Percentiles rank a stretch among this genome's conserved stretches.
phyloP scores from a whole-genome alignment of 2,113 vertebrate species.

The Lynx canadensis region DNA sequence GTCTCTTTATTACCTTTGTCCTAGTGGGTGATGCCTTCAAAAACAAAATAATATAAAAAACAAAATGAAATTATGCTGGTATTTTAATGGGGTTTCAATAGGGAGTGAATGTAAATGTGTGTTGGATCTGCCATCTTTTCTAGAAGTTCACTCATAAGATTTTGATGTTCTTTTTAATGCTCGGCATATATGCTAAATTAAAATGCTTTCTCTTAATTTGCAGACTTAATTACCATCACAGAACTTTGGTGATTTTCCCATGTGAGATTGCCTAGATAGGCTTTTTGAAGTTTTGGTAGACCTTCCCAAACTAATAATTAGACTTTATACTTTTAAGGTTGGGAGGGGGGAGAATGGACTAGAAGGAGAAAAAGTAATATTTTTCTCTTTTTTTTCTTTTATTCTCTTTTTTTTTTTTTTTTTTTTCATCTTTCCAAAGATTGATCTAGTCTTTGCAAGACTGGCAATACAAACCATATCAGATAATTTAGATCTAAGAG shows the following conservation, averaged over 20 bases:
- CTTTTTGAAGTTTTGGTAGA: slow-evolving; percentile 49
- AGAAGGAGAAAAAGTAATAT: slow-evolving; percentile 65
- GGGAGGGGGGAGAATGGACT: neutral
- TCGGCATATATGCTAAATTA: neutral
- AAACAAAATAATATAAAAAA: slow-evolving; percentile 25
- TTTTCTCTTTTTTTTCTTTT: slow-evolving; percentile 25
- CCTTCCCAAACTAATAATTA: slow-evolving; percentile 50
- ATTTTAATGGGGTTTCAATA: slow-evolving; percentile 31
- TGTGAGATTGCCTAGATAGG: neutral
- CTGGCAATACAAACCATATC: slow-evolving; percentile 93
- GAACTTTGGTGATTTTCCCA: slow-evolving; percentile 37
- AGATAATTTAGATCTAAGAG: slow-evolving; percentile 95
- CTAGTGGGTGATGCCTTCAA: slow-evolving; percentile 16
- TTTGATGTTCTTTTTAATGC: neutral
- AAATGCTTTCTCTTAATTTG: slow-evolving; percentile 54
- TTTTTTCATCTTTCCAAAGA: slow-evolving; percentile 84
- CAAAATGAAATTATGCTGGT: neutral
- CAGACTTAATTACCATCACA: slow-evolving; percentile 33
- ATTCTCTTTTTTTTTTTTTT: slow-evolving; percentile 51
- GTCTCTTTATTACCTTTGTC: neutral
- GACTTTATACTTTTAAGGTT: slow-evolving; percentile 47
- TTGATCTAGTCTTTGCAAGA: slow-evolving; percentile 98
- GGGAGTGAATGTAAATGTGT: slow-evolving; percentile 46
- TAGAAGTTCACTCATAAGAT: neutral
- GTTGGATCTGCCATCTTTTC: slow-evolving; percentile 19